Base-by-base conservation (phyloP, 2,888 invertebrate genomes). In the Endotricha flammealis region DNA sequence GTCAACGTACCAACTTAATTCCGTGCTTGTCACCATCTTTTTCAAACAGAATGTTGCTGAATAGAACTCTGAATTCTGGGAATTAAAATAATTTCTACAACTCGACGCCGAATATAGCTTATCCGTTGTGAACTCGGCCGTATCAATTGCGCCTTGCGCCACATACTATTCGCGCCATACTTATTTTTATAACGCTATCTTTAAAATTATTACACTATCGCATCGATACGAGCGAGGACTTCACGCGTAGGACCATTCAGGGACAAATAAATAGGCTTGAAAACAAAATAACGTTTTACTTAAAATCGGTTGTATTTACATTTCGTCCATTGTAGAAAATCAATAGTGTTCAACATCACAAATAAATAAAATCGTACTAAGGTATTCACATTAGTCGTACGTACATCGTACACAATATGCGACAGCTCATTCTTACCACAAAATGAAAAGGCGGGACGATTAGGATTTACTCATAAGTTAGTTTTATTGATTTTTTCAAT, bases 261-360 rank as follows among this genome's bases (percentile, higher is more conserved):
- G 72, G 69, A 64, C 69, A 80, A 83, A 82, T 81, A 81, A 85
- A 82, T 75, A 78, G 79, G 77, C 75, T 65, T 70, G 58, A 70
- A 85, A 83, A 86, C 81, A 83, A 85, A 83, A 82, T 81, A 83
- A 80, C 78, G 64, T 83, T 85, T 85, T 86, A 85, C 85, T 85
- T 82, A 81, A 79, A 82, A 85, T 85, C 83, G 85, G 85, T 86
- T 86, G 86, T 86, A 86, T 86, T 86, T 86, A 86, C 86, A 86
- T 80, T 81, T 82, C 80, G 83, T 83, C 83, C 83, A 76, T 80
- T 73, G 82, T 85, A 85, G 82, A 85, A 85, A 85, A 86, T 82
- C 79, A 85, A 80, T 80, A 75, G 77, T 81, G 81, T 82, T 83
- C 78, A 85, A 86, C 83, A 86, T 86, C 82, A 85, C 85, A 85